Percentiles rank a stretch among this genome's conserved stretches.
Evolutionary conservation across 2,797 vertebrate genomes (phyloP).

Genomic region (Meda fulgida): DNA sequence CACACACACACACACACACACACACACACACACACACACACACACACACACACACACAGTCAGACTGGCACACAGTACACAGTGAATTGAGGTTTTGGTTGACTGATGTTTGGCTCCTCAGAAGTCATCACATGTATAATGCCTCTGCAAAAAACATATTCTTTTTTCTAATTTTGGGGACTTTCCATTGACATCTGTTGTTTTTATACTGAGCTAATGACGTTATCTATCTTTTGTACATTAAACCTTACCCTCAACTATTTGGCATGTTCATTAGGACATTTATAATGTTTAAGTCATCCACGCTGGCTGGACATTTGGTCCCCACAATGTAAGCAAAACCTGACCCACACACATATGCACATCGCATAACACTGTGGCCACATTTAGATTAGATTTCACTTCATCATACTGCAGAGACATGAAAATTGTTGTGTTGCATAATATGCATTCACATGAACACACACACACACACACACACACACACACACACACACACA

Average conservation of each 20-base stretch:
- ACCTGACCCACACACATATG: constrained; percentile 10
- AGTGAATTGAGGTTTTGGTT: constrained; percentile 21
- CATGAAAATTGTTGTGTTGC: constrained; percentile 47
- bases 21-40: too few relatives aligned
- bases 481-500: constrained; percentile 29
- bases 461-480: constrained; percentile 13
- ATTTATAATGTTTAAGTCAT: neutral
- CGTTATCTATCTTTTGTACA: neutral
- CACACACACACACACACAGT: constrained; percentile 27
- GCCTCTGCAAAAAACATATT: neutral
- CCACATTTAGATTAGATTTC: constrained; percentile 55
- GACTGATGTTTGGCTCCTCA: constrained; percentile 6
- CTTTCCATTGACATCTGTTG: neutral
- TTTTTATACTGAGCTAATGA: neutral
- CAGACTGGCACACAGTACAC: constrained; percentile 4
- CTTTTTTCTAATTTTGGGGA: neutral
- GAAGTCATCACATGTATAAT: constrained; percentile 15
- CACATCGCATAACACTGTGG: constrained; percentile 25
- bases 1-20: neutral
- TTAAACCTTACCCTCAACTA: neutral
- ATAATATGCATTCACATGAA: constrained; percentile 44
- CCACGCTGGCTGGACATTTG: neutral
- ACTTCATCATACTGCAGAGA: constrained; percentile 48
- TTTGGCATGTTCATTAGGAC: constrained; percentile 12
- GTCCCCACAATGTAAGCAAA: neutral